Base-by-base conservation (phyloP, 2,888 invertebrate genomes). In the Temnothorax rugatulus region DNA sequence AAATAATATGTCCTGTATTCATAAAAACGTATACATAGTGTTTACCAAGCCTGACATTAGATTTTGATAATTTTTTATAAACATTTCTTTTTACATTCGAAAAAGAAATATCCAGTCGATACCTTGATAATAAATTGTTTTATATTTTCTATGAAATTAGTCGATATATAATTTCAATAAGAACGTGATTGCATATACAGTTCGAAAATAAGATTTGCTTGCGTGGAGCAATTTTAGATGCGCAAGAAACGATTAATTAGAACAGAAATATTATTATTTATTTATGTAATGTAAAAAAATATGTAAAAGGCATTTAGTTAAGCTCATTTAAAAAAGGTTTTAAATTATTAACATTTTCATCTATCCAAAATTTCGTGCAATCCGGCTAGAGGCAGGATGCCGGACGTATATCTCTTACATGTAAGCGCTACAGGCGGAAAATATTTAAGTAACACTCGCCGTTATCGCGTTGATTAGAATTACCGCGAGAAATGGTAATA, bases 241-340 rank as follows among this genome's bases (percentile, higher is more conserved):
- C 4, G 25, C 68, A 59, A 18, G 13, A 79, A 38, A 21, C 38
- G 11, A 21, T 79, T 41, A 7, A 63, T 15, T 21, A 47, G 5
- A 21, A 63, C 38, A 21, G 47, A 44, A 69, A 34, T 83, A 79
- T 84, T 86, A 84, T 88, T 90, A 92, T 92, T 92, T 92, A 92
- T 92, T 92, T 91, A 85, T 91, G 63, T 83, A 52, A 81, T 77
- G 44, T 84, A 87, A 83, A 90, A 8, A 87, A 89, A 88, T 76
- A 52, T 82, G 88, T 83, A 90, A 88, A 88, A 88, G 88, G 86
- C 79, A 77, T 89, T 44, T 82, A 77, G 66, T 83, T 61, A 52
- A 59, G 59, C 54, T 86, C 59, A 79, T 82, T 50, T 82, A 63
- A 47, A 86, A 18, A 11, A 54, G 18, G 38, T 75, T 77, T 87